Evolutionary conservation across 2,113 vertebrate genomes (phyloP), one percentile per base, ranked within the genome.

Genomic region (Pseudorasbora parva): DNA sequence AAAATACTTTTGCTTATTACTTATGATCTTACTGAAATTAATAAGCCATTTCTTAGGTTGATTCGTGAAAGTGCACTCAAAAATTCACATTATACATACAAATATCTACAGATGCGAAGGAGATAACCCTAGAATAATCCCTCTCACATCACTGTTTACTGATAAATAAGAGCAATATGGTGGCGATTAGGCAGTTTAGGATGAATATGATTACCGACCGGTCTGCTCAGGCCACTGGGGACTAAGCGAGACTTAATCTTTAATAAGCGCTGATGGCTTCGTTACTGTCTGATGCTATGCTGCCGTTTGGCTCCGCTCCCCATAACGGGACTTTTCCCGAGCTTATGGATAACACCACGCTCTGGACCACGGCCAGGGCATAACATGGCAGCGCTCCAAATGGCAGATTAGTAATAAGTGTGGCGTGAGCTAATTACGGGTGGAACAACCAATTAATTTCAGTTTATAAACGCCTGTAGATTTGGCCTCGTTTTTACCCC

Each of bases 401-500:
- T 87, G 87, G 89, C 92, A 93, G 94, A 94, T 95, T 94, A 94
- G 93, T 90, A 93, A 93, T 94, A 92, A 92, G 89, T 91, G 88
- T 90, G 89, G 92, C 85, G 88, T 85, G 91, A 92, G 92, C 90
- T 94, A 95, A 95, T 95, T 94, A 94, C 87, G 90, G 89, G 82
- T 37, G 43, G 86, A 91, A 91, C 93, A 92, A 90, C 92, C 92
- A 91, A 92, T 94, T 93, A 89, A 92, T 93, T 92, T 93, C 82
- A 90, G 90, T 93, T 93, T 93, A 94, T 92, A 93, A 94, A 94
- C 86, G 89, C 89, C 91, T 86, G 86, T 92, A 89, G 86, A 91
- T 90, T 88, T 87, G 69, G 66, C 72, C 78, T 72, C 0, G 69
- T 78, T 74, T 78, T 85, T 79, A 68, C 60, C 74, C 60, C 69